A percentile compares a stretch with the other conserved stretches of the same genome.
phyloP scores from a whole-genome alignment of 2,888 invertebrate genomes.

The Tetranychus truncatus region DNA sequence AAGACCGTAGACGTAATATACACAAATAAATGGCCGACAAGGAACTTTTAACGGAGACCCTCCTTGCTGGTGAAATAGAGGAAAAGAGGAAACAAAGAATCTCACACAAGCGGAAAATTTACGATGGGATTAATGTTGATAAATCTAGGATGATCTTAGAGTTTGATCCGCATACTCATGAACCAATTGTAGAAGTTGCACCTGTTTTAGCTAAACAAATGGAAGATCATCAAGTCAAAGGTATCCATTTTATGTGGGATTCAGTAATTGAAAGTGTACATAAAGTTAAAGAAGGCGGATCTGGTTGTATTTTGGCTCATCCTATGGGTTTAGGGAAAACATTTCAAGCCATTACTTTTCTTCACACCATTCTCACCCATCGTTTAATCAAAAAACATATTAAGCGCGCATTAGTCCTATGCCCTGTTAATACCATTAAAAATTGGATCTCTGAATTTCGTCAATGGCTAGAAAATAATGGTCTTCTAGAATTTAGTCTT shows the following conservation, averaged over 20 bases:
- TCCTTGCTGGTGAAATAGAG: too few species aligned
- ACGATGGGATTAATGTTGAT: too few species aligned
- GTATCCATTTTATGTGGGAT: conserved; percentile 84
- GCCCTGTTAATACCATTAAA: conserved; percentile 79
- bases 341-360: conserved; percentile 44
- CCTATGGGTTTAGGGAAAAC: conserved; percentile 95
- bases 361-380: conserved; percentile 34
- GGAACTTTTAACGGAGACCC: too few species aligned
- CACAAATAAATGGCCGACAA: too few species aligned
- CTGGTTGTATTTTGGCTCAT: conserved; percentile 84
- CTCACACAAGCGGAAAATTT: too few species aligned
- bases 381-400: conserved; percentile 42
- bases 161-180: conserved; percentile 61
- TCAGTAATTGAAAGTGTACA: conserved; percentile 73
- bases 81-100: too few species aligned
- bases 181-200: conserved; percentile 60
- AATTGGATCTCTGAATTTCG: too few species aligned
- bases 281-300: conserved; percentile 47
- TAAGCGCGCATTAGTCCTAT: conserved; percentile 64
- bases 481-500: conserved; percentile 37
- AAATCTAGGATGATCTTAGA: too few species aligned
- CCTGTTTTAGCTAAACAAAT: conserved; percentile 51
- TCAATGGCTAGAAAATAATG: conserved; percentile 49
- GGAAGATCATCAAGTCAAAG: conserved; percentile 68
- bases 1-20: too few species aligned